Evolutionary conservation across 2,113 vertebrate genomes (phyloP).

Genomic region (Oreocharis arfaki): DNA sequence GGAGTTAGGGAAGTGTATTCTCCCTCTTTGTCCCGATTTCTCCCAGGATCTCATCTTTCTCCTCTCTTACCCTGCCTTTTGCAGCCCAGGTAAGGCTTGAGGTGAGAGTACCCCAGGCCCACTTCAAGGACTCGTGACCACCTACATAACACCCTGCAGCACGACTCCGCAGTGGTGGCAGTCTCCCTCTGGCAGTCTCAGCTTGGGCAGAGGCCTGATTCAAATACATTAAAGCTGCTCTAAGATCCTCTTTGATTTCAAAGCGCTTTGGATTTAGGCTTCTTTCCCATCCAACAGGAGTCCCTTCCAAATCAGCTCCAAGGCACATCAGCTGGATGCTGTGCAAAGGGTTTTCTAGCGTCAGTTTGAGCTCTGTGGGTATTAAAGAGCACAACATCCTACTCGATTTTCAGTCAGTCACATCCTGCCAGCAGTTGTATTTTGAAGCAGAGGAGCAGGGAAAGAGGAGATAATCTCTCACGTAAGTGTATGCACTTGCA

Average conservation of each 20-base stretch:
- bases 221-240: background rate
- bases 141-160: background rate
- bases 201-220: background rate
- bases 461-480: background rate
- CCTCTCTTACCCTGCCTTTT: background rate
- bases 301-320: background rate
- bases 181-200: background rate
- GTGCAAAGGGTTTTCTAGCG: background rate
- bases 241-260: background rate
- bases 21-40: background rate
- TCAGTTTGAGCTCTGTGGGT: background rate
- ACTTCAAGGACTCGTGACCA: background rate
- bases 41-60: background rate
- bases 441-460: background rate
- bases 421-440: background rate
- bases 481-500: background rate
- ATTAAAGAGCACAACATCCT: background rate
- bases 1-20: background rate
- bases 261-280: background rate
- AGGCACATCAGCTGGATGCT: background rate
- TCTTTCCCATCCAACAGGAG: background rate
- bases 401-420: background rate
- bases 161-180: accelerated
- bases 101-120: background rate
- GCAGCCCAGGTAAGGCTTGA: background rate